Percentiles rank a stretch among this genome's conserved stretches.
Conservation (phyloP, 1,140 invertebrate species). For the Formica exsecta region DNA sequence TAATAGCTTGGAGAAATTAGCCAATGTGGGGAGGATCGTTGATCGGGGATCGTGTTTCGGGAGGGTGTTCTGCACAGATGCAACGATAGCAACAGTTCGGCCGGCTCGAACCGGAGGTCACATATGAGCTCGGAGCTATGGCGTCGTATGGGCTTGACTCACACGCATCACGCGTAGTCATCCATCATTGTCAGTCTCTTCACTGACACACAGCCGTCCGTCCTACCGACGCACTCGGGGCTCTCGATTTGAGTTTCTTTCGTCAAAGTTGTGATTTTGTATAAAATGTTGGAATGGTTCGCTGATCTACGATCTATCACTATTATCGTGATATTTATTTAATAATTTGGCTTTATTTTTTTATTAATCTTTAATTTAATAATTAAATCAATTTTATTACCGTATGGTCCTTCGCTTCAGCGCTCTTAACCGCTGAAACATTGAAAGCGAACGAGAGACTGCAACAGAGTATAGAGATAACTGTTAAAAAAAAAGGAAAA, state of each 20-base stretch:
- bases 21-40: conserved; percentile 71
- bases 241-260: conserved; percentile 70
- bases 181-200: conserved; percentile 85
- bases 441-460: background rate
- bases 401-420: background rate
- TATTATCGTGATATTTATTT: background rate
- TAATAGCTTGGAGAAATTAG: conserved; percentile 84
- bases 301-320: background rate
- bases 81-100: conserved; percentile 85
- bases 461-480: background rate
- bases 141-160: conserved; percentile 85
- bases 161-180: conserved; percentile 84
- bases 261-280: conserved; percentile 64
- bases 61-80: conserved; percentile 84
- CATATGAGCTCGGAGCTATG: conserved; percentile 82
- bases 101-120: conserved; percentile 78
- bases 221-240: conserved; percentile 68
- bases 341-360: background rate
- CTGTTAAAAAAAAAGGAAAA: background rate
- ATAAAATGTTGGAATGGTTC: conserved; percentile 15
- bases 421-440: background rate
- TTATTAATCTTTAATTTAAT: too few species aligned
- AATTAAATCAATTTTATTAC: too few species aligned
- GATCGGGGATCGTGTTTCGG: conserved; percentile 77
- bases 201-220: conserved; percentile 76